Percentiles rank a stretch among this genome's conserved stretches.
Conservation (phyloP, 2,113 vertebrate species). For the Grus americana region DNA sequence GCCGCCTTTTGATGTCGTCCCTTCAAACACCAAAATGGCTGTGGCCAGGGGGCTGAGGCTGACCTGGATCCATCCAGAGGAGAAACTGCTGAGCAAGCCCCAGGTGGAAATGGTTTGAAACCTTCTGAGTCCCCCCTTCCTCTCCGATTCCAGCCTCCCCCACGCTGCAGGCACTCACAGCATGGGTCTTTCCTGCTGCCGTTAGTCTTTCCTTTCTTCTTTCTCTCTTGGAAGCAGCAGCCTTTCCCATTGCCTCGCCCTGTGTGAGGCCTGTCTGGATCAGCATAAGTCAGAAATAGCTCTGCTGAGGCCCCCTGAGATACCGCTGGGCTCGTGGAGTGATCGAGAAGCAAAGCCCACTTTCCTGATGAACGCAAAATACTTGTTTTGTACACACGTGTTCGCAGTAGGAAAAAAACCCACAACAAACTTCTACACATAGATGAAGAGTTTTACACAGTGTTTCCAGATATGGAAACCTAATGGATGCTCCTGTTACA, state of each 20-base stretch:
- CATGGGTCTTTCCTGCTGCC: background rate
- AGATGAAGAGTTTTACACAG: background rate
- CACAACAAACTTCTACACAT: background rate
- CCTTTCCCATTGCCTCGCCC: background rate
- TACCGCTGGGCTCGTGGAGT: fast-evolving
- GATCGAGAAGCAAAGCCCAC: background rate
- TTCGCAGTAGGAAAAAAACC: background rate
- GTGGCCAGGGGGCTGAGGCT: background rate
- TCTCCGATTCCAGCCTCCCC: fast-evolving
- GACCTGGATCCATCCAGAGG: background rate
- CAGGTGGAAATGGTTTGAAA: background rate
- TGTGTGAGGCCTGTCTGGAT: background rate
- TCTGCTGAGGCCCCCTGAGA: background rate
- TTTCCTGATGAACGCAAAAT: background rate
- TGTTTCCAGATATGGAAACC: background rate
- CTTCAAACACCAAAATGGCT: background rate
- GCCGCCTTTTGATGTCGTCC: background rate
- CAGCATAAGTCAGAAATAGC: background rate
- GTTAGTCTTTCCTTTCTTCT: background rate
- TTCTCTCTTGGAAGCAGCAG: background rate
- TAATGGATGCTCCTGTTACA: background rate
- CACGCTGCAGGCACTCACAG: background rate
- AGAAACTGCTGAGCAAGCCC: background rate
- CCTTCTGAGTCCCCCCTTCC: background rate
- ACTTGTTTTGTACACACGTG: background rate